These are phyloP conservation scores for Carassius carassius DNA, from an alignment of 2,113 vertebrate species.

Conservation along the genomic window DNA sequence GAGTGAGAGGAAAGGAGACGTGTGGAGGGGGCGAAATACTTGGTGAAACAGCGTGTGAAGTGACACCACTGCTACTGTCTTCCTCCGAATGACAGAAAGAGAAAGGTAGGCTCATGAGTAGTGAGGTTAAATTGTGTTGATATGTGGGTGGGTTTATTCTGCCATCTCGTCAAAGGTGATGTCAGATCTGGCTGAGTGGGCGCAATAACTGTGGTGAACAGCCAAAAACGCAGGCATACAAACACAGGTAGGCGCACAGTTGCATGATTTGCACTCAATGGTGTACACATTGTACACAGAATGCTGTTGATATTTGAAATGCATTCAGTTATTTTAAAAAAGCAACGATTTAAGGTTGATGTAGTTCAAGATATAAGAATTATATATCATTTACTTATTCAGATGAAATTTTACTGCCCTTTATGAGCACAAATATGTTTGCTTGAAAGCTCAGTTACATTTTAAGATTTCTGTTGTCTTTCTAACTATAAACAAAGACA, in stretches of 20 bases:
- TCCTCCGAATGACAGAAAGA: conserved; percentile 35
- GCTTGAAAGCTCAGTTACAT: background rate
- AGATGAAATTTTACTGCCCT: background rate
- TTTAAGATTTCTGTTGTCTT: background rate
- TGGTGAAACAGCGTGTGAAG: conserved; percentile 48
- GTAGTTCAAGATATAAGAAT: background rate
- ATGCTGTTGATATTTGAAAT: background rate
- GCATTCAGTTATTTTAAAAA: background rate
- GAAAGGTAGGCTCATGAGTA: conserved; percentile 21
- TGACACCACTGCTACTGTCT: conserved; percentile 59
- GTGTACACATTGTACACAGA: conserved; percentile 23
- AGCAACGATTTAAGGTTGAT: background rate
- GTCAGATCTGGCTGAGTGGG: conserved; percentile 50
- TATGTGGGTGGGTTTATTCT: conserved; percentile 38
- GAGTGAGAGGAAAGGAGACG: conserved; percentile 43
- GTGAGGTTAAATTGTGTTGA: conserved; percentile 38
- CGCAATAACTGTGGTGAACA: conserved; percentile 23
- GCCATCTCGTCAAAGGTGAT: conserved; percentile 45
- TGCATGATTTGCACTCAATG: background rate
- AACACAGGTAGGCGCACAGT: conserved; percentile 6
- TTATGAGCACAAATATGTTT: background rate
- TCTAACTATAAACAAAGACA: background rate
- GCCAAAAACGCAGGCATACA: conserved; percentile 26
- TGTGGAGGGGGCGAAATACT: conserved; percentile 36
- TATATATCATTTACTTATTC: background rate